Evolutionary conservation across 2,797 vertebrate genomes (phyloP), one percentile per base, ranked within the genome.

Genomic region (Orestias chungarensis): DNA sequence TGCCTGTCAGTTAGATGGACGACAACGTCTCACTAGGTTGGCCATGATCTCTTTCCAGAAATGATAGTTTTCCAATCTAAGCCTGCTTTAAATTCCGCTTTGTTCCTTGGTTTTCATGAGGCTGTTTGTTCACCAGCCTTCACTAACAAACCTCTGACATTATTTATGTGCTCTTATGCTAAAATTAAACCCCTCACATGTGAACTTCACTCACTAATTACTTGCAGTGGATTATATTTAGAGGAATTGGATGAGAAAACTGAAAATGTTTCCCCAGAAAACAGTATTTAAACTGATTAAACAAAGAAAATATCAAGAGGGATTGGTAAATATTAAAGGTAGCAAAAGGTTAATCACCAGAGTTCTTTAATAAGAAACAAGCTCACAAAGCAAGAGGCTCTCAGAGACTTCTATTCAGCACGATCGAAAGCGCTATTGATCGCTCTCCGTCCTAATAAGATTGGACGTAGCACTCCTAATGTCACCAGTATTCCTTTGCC

Each of bases 351-450:
- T 78, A 78, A 69, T 69, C 59, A 40, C 64, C 46, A 62, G 59
- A 25, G 64, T 54, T 46, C 1, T 15, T 43, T 64, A 74, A 44
- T 75, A 69, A 81, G 78, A 78, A 75, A 49, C 74, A 55, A 71
- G 69, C 66, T 66, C 78, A 74, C 74, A 80, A 72, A 74, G 61
- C 68, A 57, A n/a, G 42, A 66, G 49, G 82, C 73, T 71, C 46
- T 78, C 57, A 62, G 49, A 61, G 82, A 82, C 33, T 70, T 55
- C 46, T 83, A 76, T 85, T 81, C 83, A 84, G 72, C 67, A 49
- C 18, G 73, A 73, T 46, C 55, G 9, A 88, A 90, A 89, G 88
- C 84, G 80, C 67, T 87, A 93, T 91, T 87, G 92, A 93, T 94
- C 65, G 65, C 46, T 66, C 54, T 43, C 18, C 35, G 68, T 40